Evolutionary conservation across 2,888 invertebrate species (phyloP).

Genomic region (Orthonychiurus folsomi): DNA sequence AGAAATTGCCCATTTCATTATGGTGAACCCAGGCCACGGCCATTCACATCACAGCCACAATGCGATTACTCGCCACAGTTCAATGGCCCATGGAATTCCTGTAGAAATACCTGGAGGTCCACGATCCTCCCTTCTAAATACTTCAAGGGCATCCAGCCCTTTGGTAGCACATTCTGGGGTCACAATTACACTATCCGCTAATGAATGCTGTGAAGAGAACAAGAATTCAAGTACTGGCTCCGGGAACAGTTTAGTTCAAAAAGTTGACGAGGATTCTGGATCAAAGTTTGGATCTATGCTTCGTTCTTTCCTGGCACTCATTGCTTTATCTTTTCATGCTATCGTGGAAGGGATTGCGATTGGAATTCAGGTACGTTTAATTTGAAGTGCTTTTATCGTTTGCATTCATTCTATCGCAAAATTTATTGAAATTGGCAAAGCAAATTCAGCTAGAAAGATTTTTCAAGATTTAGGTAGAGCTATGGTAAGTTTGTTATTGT

Average conservation of each 20-base stretch:
- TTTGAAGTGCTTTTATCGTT: too few relatives aligned
- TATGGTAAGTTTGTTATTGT: too few relatives aligned
- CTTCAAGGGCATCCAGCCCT: neutral
- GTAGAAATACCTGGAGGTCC: neutral
- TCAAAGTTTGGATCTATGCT: neutral
- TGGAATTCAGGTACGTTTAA: slow-evolving; percentile 55
- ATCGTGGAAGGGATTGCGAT: slow-evolving; percentile 72
- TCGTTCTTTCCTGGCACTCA: slow-evolving; percentile 44
- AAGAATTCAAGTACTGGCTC: neutral
- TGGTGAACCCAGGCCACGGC: slow-evolving; percentile 15
- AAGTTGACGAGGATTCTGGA: neutral
- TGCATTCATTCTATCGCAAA: too few relatives aligned
- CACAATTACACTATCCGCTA: neutral
- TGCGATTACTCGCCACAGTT: slow-evolving; percentile 28
- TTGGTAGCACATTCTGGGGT: neutral
- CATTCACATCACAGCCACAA: neutral
- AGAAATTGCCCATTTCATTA: slow-evolving; percentile 39
- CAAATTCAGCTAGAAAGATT: too few relatives aligned
- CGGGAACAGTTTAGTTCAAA: neutral
- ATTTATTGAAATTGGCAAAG: too few relatives aligned
- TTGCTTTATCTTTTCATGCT: slow-evolving; percentile 68
- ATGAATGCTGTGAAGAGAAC: neutral
- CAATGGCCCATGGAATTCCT: slow-evolving; percentile 32
- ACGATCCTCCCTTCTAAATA: slow-evolving; percentile 2
- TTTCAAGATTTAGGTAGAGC: too few relatives aligned